Conservation (phyloP, 2,113 vertebrate genomes). For the Carassius carassius region DNA sequence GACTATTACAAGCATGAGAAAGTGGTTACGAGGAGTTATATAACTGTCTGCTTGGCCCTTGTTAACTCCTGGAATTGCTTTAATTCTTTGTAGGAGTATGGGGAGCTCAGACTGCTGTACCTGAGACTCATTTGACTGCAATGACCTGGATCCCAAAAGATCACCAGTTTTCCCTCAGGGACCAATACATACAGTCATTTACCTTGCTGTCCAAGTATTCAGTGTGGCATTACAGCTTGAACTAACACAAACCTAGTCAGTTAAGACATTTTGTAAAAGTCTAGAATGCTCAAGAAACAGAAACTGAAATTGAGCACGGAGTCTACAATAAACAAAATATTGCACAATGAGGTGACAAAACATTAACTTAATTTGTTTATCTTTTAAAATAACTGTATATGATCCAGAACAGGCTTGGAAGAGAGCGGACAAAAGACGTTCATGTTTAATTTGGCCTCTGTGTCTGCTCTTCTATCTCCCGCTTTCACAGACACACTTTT, state of each 20-base stretch:
- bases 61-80: slow-evolving; percentile 10
- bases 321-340: neutral
- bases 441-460: slow-evolving; percentile 8
- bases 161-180: neutral
- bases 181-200: neutral
- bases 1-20: neutral
- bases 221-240: neutral
- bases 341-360: neutral
- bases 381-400: slow-evolving; percentile 1
- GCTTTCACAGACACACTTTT: neutral
- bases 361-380: neutral
- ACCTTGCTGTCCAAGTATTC: neutral
- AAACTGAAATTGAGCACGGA: slow-evolving; percentile 29
- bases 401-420: neutral
- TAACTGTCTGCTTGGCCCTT: neutral
- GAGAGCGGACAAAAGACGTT: neutral
- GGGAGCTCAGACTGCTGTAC: slow-evolving; percentile 24
- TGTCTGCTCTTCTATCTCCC: neutral
- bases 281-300: too few relatives aligned
- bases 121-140: slow-evolving; percentile 59
- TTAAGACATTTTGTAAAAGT: slow-evolving; percentile 5
- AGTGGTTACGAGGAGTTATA: slow-evolving; percentile 29
- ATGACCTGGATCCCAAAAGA: neutral
- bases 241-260: neutral
- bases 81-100: slow-evolving; percentile 5